A percentile compares a stretch with the other conserved stretches of the same genome.
phyloP scores from a whole-genome alignment of 2,888 invertebrate genomes.

The Siphonodentalium dalli region DNA sequence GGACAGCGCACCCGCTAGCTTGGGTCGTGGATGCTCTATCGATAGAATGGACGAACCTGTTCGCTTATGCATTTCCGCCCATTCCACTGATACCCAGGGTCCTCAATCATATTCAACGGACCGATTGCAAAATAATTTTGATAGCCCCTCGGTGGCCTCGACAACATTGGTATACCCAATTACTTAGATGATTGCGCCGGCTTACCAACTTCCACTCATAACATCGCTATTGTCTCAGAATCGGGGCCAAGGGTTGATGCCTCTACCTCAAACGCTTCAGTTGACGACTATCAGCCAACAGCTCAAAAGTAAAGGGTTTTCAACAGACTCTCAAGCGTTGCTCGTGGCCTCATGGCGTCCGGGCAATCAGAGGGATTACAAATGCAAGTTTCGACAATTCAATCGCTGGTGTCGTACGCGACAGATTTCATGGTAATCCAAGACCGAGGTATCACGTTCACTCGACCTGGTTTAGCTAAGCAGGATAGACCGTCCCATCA shows the following conservation, averaged over 20 bases:
- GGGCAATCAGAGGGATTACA: not conserved
- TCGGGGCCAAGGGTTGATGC: constrained; percentile 1
- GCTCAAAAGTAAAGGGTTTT: constrained; percentile 12
- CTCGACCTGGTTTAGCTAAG: too few relatives aligned
- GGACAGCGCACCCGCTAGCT: too few relatives aligned
- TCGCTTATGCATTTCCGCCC: too few relatives aligned
- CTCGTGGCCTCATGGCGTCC: constrained; percentile 5
- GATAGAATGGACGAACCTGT: too few relatives aligned
- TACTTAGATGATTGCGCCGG: constrained; percentile 1
- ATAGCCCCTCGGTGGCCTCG: constrained; percentile 9
- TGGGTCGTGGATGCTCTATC: too few relatives aligned
- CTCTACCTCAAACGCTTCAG: not conserved
- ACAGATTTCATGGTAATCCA: too few relatives aligned
- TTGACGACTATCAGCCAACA: constrained; percentile 6
- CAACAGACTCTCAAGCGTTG: constrained; percentile 16
- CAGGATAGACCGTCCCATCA: too few relatives aligned
- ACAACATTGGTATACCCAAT: constrained; percentile 4
- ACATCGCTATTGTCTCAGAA: constrained; percentile 1
- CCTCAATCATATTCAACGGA: constrained; percentile 2
- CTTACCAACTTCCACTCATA: not conserved
- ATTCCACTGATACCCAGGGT: too few relatives aligned
- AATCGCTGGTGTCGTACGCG: constrained; percentile 1
- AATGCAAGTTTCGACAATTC: not conserved
- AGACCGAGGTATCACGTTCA: too few relatives aligned
- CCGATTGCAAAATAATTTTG: constrained; percentile 1